Base-by-base conservation (phyloP, 2,888 invertebrate genomes). In the Cheilosia scutellata region DNA sequence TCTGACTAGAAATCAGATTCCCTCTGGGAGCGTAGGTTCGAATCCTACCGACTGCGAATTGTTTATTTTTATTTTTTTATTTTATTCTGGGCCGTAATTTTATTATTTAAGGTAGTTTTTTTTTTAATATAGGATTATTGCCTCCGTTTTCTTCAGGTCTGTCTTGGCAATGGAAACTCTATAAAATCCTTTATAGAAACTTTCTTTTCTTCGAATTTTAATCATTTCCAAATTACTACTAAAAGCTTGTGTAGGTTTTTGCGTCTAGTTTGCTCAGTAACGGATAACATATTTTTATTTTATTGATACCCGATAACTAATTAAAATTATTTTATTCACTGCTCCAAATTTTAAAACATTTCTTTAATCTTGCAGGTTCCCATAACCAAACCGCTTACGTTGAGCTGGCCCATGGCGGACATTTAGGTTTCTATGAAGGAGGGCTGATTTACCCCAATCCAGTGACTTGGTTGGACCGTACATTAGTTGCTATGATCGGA, bases 341-440 rank as follows among this genome's bases (percentile, higher is more conserved):
- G 7, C 16, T 11, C 40, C 11, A 40, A 5, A 20, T 16, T 16
- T 3, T 11, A 4, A 25, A 58, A 42, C 20, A 55, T 63, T 25
- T 66, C 79, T 53, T 68, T 25, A 62, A 88, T 88, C 83, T 89
- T 90, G 91, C 91, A 97, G 97, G 93, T 88, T 94, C 94, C 7
- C 95, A 94, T 78, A 94, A 94, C 63, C 95, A 95, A 89, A 93
- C 94, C 3, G 94, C 97, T 88, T 97, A 96, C 90, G 93, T 98
- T 72, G 96, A 97, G 91, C 93, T 97, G 29, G 95, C 97, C 9
- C 98, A 98, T 91, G 98, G 98, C 11, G 98, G 98, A 4, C 98
- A 98, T 93, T 94, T 98, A 87, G 98, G 98, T 25, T 98, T 97
- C 93, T 98, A 98, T 91, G 98, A 98, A 93, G 98, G 98, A 9